These are phyloP conservation scores for Scleropages formosus DNA, from an alignment of 2,797 vertebrate genomes.

Conservation along the genomic window DNA sequence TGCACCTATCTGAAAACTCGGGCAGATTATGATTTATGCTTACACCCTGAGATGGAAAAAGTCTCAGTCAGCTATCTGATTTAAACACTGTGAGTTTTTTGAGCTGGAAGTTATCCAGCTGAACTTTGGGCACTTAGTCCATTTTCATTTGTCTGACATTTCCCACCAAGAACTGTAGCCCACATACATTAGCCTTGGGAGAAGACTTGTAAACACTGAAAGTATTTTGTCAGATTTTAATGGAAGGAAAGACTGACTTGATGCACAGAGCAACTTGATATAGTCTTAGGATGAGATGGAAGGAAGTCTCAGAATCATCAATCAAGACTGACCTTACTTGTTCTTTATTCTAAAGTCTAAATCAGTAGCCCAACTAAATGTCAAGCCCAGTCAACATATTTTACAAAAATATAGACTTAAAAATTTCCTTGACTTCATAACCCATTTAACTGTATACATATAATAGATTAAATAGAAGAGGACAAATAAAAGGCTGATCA, in stretches of 20 bases:
- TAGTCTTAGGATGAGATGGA: neutral
- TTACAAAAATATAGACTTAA: no score
- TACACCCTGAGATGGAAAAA: constrained; percentile 45
- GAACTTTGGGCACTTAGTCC: constrained; percentile 55
- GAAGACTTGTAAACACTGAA: no score
- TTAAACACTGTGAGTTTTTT: constrained; percentile 44
- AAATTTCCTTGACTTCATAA: no score
- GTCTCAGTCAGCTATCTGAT: constrained; percentile 48
- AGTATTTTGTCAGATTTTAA: no score
- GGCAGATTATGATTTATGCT: constrained; percentile 67
- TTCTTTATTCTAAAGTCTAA: no score
- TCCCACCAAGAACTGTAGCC: constrained; percentile 44
- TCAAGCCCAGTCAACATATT: no score
- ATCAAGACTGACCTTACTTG: no score
- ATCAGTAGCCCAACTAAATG: no score
- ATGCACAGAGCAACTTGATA: constrained; percentile 10
- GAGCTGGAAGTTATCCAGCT: constrained; percentile 51
- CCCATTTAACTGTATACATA: neutral
- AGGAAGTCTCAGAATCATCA: no score
- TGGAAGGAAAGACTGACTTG: no score
- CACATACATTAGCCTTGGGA: constrained; percentile 61
- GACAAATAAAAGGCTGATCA: neutral
- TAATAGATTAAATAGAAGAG: neutral
- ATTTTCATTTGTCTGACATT: constrained; percentile 57
- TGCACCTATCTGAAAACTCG: constrained; percentile 70